Evolutionary conservation across 2,113 vertebrate species (phyloP), one percentile per base, ranked within the genome.

Genomic region (Isichthys henryi): DNA sequence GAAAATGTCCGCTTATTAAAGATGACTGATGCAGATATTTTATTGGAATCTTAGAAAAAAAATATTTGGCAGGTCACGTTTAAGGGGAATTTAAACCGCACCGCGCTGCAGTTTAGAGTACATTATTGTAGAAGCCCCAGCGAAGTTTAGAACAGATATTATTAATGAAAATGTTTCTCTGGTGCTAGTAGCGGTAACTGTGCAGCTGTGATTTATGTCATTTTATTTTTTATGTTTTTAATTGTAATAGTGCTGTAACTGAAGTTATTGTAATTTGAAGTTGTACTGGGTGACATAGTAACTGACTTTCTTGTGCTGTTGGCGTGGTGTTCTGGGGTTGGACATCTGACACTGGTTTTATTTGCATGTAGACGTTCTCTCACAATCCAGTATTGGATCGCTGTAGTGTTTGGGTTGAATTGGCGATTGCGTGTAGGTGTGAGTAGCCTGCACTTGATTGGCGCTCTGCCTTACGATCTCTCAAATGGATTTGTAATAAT

Each of bases 1-100:
- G 88, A 88, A 88, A 88, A 88, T 82, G 46, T 88, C 88, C 43
- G 66, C 66, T 80, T 52, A 80, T 88, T 88, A 80, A 52, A 88
- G 66, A 50, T 77, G 46, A 88, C 62, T 80, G 66, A 88, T 80
- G 70, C 39, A 6, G 46, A 80, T 80, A 80, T 80, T 88, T 88
- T 80, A 88, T 88, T 77, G 66, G 48, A 52, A 88, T 35, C 9
- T 17, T 80, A 52, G 27, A 43, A 58, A 49, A 86, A 86, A 86
- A 23, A 31, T 10, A 3, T 17, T 39, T 50, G 70, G 66, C 66
- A 50, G 15, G 23, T 49, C 66, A n/a, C 13, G 8, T 88, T 39
- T 39, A 35, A 9, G 15, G 49, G 88, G 49, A 88, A 88, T 31
- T 77, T 19, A 80, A 77, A 88, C 11, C 48, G 35, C 46, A 35